phyloP scores from a whole-genome alignment of 2,888 invertebrate species.

The Drosophila austrosaltans region DNA sequence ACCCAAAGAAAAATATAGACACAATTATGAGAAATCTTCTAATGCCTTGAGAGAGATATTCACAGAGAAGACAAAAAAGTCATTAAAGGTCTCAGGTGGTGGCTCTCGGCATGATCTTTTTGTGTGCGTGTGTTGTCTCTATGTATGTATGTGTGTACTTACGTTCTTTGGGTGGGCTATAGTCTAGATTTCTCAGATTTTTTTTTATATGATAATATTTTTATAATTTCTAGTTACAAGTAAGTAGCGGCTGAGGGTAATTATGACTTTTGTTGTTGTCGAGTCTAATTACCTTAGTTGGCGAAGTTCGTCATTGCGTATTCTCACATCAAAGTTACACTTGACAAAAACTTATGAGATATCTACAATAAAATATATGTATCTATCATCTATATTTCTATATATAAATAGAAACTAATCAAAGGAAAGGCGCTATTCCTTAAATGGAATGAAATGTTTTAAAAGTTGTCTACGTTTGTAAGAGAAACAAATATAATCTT shows the following conservation, averaged over 20 bases:
- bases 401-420: too few species aligned
- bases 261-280: slow-evolving; percentile 60
- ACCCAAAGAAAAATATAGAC: slow-evolving; percentile 44
- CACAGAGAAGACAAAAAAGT: slow-evolving; percentile 50
- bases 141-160: neutral
- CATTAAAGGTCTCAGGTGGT: slow-evolving; percentile 59
- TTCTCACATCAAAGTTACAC: slow-evolving; percentile 36
- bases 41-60: slow-evolving; percentile 49
- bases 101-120: slow-evolving; percentile 29
- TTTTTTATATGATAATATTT: slow-evolving; percentile 37
- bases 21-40: slow-evolving; percentile 72
- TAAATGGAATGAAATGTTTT: too few species aligned
- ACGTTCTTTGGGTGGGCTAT: slow-evolving; percentile 42
- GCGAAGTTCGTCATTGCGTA: slow-evolving; percentile 47
- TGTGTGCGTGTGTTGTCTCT: neutral
- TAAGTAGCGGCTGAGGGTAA: slow-evolving; percentile 60
- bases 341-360: neutral
- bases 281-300: slow-evolving; percentile 72
- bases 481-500: too few species aligned
- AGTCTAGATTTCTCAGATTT: slow-evolving; percentile 13
- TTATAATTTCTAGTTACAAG: slow-evolving; percentile 64
- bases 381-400: neutral
- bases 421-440: too few species aligned
- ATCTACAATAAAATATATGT: neutral
- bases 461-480: too few species aligned